phyloP scores from a whole-genome alignment of 2,797 vertebrate genomes.

The Pseudochromis fuscus region DNA sequence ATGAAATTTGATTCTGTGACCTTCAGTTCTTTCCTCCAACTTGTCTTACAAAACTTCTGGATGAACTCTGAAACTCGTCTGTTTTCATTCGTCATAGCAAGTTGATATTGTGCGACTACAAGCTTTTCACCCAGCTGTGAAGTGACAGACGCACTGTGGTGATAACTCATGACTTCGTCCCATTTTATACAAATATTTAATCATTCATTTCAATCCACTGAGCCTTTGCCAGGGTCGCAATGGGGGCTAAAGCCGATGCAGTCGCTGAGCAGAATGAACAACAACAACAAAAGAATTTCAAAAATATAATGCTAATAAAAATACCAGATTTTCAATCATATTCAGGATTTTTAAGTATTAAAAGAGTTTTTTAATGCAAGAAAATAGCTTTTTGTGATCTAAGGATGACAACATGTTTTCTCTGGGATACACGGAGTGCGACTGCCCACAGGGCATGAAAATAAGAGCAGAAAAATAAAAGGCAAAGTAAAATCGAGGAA shows the following conservation, averaged over 20 bases:
- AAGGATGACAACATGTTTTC: constrained; percentile 9
- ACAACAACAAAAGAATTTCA: not conserved
- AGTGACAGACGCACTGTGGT: not conserved
- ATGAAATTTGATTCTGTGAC: not conserved
- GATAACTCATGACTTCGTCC: not conserved
- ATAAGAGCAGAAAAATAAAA: constrained; percentile 12
- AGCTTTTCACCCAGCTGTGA: constrained; percentile 9
- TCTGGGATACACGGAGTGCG: not conserved
- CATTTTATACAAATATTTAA: constrained; percentile 8
- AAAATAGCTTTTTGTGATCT: not conserved
- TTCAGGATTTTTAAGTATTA: not conserved
- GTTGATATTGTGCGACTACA: constrained; percentile 3
- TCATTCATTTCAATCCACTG: not conserved
- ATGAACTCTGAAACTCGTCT: not conserved
- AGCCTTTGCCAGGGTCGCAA: constrained; percentile 3
- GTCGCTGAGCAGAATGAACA: not conserved
- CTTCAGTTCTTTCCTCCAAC: not conserved
- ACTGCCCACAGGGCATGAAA: constrained; percentile 13
- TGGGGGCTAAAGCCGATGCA: not conserved
- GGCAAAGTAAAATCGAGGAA: constrained; percentile 15
- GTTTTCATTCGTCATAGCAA: constrained; percentile 1
- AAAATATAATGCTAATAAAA: not conserved
- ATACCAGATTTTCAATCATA: not conserved
- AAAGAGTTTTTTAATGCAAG: not conserved
- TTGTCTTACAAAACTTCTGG: not conserved